A percentile compares a stretch with the other conserved stretches of the same genome.
Evolutionary conservation across 2,797 vertebrate species (phyloP).

Genomic region (Coregonus sp.): DNA sequence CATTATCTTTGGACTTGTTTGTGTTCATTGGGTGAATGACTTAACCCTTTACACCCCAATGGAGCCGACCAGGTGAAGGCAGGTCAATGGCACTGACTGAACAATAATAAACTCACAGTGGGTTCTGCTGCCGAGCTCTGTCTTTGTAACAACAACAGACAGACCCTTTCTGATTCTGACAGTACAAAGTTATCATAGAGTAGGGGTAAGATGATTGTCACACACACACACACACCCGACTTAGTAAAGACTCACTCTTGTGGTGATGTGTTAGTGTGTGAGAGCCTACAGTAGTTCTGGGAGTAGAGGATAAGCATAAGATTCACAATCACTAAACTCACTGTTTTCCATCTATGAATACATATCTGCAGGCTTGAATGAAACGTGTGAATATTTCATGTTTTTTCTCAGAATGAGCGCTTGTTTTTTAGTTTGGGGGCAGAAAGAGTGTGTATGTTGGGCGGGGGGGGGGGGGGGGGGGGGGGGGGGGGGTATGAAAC

Average conservation of each 20-base stretch:
- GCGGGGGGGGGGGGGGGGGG: not conserved
- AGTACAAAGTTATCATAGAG: not conserved
- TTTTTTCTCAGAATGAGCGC: not conserved
- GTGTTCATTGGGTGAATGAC: not conserved
- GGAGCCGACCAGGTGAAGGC: not conserved
- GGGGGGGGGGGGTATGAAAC: not conserved
- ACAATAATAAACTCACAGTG: not conserved
- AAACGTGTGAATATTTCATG: not conserved
- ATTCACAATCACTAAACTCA: not conserved
- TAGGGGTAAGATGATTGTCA: not conserved
- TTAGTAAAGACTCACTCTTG: not conserved
- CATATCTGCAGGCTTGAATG: slow-evolving; percentile 16
- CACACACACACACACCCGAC: slow-evolving; percentile 9
- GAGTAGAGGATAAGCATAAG: not conserved
- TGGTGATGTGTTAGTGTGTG: not conserved
- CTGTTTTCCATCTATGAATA: not conserved
- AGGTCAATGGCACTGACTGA: not conserved
- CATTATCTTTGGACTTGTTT: not conserved
- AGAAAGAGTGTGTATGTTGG: not conserved
- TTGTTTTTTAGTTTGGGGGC: not conserved
- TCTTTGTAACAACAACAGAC: not conserved
- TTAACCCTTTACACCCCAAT: not conserved
- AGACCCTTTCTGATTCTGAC: not conserved
- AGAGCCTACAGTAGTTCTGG: not conserved
- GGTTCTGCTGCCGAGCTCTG: not conserved